phyloP scores from a whole-genome alignment of 2,797 vertebrate genomes.

The Sparus aurata region DNA sequence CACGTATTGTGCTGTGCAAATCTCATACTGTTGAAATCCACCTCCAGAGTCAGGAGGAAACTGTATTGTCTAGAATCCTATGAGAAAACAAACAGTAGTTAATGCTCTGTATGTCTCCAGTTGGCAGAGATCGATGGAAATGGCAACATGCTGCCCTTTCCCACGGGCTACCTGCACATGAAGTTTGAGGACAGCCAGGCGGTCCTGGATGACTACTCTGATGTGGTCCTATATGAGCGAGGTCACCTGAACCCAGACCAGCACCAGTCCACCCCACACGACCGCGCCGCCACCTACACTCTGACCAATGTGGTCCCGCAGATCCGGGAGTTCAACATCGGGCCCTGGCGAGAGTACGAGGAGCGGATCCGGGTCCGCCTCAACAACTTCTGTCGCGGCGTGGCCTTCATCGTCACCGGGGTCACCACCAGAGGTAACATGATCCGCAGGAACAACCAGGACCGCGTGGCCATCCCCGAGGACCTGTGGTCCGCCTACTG shows the following conservation, averaged over 20 bases:
- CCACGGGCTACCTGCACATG: conserved; percentile 83
- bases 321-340: conserved; percentile 80
- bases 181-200: conserved; percentile 85
- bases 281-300: conserved; percentile 81
- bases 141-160: conserved; percentile 83
- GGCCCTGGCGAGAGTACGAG: conserved; percentile 76
- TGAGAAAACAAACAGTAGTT: background rate
- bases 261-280: conserved; percentile 79
- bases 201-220: conserved; percentile 80
- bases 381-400: conserved; percentile 83
- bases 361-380: conserved; percentile 78
- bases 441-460: conserved; percentile 83
- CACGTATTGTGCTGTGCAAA: no score
- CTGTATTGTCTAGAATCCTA: conserved; percentile 9
- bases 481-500: conserved; percentile 84
- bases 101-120: conserved; percentile 55
- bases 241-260: conserved; percentile 83
- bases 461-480: conserved; percentile 80
- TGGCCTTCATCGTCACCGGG: conserved; percentile 78
- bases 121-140: conserved; percentile 82
- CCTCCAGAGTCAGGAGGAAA: no score
- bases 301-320: conserved; percentile 83
- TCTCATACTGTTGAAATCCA: no score
- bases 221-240: conserved; percentile 80
- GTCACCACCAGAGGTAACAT: conserved; percentile 80